Percentiles rank a stretch among this genome's conserved stretches.
Conservation (phyloP, 2,797 vertebrate genomes). For the Syngnathus acus region DNA sequence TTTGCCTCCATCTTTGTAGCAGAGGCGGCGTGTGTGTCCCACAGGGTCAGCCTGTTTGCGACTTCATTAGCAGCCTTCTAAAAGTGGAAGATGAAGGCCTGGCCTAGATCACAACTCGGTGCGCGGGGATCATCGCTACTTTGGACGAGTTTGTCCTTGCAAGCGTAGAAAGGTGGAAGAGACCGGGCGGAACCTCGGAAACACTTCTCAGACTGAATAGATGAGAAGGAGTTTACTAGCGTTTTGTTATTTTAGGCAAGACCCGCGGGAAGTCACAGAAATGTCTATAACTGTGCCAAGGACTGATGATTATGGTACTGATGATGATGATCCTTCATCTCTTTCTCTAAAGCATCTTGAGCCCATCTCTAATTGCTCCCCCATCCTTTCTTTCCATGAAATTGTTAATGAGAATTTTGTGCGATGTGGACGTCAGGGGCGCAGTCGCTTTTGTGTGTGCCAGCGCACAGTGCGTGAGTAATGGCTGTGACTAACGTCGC, state of each 20-base stretch:
- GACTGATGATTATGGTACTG: slow-evolving; percentile 10
- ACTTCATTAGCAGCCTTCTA: slow-evolving; percentile 73
- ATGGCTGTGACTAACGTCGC: slow-evolving; percentile 75
- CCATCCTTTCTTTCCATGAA: slow-evolving; percentile 55
- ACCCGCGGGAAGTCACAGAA: slow-evolving; percentile 4
- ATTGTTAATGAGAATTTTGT: slow-evolving; percentile 67
- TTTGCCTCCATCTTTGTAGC: slow-evolving; percentile 55
- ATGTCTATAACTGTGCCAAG: slow-evolving; percentile 10
- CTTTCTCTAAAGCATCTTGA: slow-evolving; percentile 5
- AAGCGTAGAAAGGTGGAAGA: slow-evolving; percentile 28
- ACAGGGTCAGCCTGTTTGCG: slow-evolving; percentile 66
- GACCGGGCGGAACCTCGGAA: slow-evolving; percentile 13
- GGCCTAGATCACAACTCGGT: slow-evolving; percentile 53
- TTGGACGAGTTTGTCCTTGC: slow-evolving; percentile 35
- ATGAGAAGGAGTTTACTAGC: not conserved
- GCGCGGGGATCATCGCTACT: slow-evolving; percentile 35
- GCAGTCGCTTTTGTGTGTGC: slow-evolving; percentile 63
- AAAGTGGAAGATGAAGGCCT: slow-evolving; percentile 66
- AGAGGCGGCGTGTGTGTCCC: slow-evolving; percentile 57
- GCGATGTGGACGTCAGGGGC: slow-evolving; percentile 60
- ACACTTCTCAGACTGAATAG: slow-evolving; percentile 1
- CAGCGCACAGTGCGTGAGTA: slow-evolving; percentile 66
- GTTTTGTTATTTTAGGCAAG: slow-evolving; percentile 18
- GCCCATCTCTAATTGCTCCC: slow-evolving; percentile 50
- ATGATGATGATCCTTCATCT: slow-evolving; percentile 11